Base-by-base conservation (phyloP, 2,888 invertebrate species). In the Chouioia cunea region DNA sequence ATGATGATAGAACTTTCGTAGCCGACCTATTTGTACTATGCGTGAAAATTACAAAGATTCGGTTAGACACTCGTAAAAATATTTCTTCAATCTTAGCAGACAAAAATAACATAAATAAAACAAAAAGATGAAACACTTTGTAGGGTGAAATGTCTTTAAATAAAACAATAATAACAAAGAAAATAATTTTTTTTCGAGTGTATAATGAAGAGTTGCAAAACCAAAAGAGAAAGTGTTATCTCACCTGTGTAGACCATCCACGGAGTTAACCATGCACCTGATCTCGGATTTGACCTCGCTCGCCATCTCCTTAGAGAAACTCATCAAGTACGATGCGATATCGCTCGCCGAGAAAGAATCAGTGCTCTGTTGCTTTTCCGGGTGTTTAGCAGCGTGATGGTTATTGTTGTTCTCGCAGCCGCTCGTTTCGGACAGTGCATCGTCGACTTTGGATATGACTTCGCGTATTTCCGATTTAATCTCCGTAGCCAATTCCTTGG, bases 391-490 rank as follows among this genome's bases (percentile, higher is more conserved):
- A 12, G 6, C 27, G 6, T 27, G 36, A 36, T 36, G 36, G 6
- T 36, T 36, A 36, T 36, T 36, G 36, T 73, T 76, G 73, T n/a
- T 66, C 64, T 91, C 91, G 6, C 89, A 81, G 0, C 87, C 86
- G 79, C 91, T 92, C 0, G 90, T 90, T 81, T 91, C 92, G 73
- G 93, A 92, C 44, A 93, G 85, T 58, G 92, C 93, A 80, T 93
- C 93, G 77, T 94, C 93, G 0, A 94, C 93, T 84, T 90, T 91
- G 1, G 91, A 92, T 76, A 93, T 93, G 0, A 94, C 93, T 83
- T 91, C 93, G 6, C 93, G 88, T 50, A 94, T 92, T 87, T 93
- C 93, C 1, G 93, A 93, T 82, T 93, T 93, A 20, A 94, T 92
- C 86, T 93, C 93, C 12, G 92, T 93, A 0, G 93, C 93, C 73